A percentile compares a stretch with the other conserved stretches of the same genome.
Evolutionary conservation across 2,888 invertebrate genomes (phyloP).

Genomic region (Phragmatobia fuliginosa): DNA sequence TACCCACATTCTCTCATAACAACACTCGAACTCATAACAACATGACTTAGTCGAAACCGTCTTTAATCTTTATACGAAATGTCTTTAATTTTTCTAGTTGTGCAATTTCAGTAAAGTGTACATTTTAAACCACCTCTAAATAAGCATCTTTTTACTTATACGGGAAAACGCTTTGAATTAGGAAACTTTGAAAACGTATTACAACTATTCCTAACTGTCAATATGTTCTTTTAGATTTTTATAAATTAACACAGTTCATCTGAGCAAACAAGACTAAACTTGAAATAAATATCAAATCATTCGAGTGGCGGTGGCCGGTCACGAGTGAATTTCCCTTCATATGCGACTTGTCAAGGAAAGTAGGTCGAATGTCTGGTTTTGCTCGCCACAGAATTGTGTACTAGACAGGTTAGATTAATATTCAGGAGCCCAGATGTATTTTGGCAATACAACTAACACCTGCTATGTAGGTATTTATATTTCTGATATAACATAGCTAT

Average conservation of each 20-base stretch:
- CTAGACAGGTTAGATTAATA: constrained; percentile 58
- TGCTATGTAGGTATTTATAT: constrained; percentile 46
- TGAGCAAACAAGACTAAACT: constrained; percentile 42
- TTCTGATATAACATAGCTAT: constrained; percentile 2
- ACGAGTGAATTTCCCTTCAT: constrained; percentile 76
- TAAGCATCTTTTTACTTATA: background rate
- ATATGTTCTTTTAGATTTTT: background rate
- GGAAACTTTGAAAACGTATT: background rate
- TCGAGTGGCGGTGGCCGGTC: constrained; percentile 56
- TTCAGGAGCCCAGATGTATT: constrained; percentile 27
- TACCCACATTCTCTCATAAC: too few species aligned
- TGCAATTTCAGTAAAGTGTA: background rate
- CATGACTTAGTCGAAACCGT: too few species aligned
- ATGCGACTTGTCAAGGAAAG: constrained; percentile 75
- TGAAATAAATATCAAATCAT: constrained; percentile 51
- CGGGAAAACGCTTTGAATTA: background rate
- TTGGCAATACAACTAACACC: constrained; percentile 41
- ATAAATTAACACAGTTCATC: constrained; percentile 24
- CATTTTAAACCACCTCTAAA: background rate
- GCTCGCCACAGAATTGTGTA: constrained; percentile 51
- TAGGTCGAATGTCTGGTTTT: constrained; percentile 76
- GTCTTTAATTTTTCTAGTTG: background rate
- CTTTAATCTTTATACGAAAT: background rate
- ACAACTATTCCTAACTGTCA: background rate
- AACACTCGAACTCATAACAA: too few species aligned